Conservation (phyloP, 2,888 invertebrate species). For the Slavum lentiscoides region DNA sequence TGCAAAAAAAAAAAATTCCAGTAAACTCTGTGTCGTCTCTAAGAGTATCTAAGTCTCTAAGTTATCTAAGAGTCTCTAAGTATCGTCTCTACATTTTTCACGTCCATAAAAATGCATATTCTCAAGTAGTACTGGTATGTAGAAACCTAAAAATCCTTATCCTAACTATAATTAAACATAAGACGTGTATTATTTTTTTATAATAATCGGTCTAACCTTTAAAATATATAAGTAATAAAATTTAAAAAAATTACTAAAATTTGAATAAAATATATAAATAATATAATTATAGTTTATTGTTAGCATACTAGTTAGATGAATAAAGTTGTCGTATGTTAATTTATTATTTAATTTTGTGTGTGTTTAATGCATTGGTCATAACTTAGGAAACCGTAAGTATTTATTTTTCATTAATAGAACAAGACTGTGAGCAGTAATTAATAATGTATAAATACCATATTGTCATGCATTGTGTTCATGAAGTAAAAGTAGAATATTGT, state of each 20-base stretch:
- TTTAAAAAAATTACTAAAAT: not conserved
- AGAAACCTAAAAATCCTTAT: no score
- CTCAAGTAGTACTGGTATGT: no score
- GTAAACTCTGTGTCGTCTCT: no score
- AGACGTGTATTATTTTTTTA: no score
- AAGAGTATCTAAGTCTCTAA: no score
- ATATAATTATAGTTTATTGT: not conserved
- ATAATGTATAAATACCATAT: constrained; percentile 14
- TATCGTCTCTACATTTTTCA: no score
- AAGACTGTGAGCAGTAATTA: not conserved
- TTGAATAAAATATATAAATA: not conserved
- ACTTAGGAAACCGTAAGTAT: constrained; percentile 77
- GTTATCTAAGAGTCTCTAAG: no score
- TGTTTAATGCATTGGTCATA: constrained; percentile 52
- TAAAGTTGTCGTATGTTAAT: not conserved
- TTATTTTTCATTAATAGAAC: not conserved
- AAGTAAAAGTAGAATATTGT: constrained; percentile 32
- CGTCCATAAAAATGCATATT: no score
- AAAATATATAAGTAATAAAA: not conserved
- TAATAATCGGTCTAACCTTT: no score
- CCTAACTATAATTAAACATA: no score
- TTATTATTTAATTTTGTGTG: constrained; percentile 43
- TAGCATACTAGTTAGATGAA: not conserved
- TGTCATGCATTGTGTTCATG: constrained; percentile 18
- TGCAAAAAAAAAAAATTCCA: no score